These are phyloP conservation scores for Spea hammondii DNA, from an alignment of 2,797 vertebrate species.

Conservation along the genomic window DNA sequence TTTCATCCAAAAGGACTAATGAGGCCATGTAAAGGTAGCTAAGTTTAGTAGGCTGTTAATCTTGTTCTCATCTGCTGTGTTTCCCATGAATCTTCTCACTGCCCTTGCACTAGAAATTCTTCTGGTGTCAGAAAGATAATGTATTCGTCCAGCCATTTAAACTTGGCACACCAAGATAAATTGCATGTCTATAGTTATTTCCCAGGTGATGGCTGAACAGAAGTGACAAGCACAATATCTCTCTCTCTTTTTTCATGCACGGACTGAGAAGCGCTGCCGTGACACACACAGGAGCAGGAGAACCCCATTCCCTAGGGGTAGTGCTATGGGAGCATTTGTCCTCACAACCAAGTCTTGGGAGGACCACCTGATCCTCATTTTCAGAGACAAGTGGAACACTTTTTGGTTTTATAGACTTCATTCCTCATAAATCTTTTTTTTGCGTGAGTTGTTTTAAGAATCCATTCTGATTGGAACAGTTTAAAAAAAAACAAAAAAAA, in stretches of 20 bases:
- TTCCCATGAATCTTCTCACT: constrained; percentile 6
- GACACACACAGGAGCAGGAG: constrained; percentile 45
- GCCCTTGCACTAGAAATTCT: constrained; percentile 32
- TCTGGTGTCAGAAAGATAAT: constrained; percentile 48
- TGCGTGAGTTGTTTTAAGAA: constrained; percentile 14
- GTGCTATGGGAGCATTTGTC: constrained; percentile 24
- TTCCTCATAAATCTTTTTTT: not conserved
- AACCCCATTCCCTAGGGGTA: constrained; percentile 30
- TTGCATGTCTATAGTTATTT: constrained; percentile 54
- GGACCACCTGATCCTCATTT: constrained; percentile 36
- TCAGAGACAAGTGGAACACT: constrained; percentile 25
- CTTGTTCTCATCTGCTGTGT: not conserved
- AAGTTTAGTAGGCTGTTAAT: constrained; percentile 3
- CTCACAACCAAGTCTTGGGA: constrained; percentile 21
- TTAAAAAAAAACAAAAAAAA: not conserved
- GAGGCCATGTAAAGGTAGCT: not conserved
- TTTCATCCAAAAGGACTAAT: too few relatives aligned
- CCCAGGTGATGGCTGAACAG: constrained; percentile 50
- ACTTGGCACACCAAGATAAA: constrained; percentile 50
- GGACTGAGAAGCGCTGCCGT: constrained; percentile 24
- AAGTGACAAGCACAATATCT: constrained; percentile 51
- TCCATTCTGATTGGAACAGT: not conserved
- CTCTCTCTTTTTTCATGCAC: constrained; percentile 19
- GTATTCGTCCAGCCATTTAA: constrained; percentile 53
- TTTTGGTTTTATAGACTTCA: constrained; percentile 6